phyloP scores from a whole-genome alignment of 2,113 vertebrate genomes.

The Caracal caracal region DNA sequence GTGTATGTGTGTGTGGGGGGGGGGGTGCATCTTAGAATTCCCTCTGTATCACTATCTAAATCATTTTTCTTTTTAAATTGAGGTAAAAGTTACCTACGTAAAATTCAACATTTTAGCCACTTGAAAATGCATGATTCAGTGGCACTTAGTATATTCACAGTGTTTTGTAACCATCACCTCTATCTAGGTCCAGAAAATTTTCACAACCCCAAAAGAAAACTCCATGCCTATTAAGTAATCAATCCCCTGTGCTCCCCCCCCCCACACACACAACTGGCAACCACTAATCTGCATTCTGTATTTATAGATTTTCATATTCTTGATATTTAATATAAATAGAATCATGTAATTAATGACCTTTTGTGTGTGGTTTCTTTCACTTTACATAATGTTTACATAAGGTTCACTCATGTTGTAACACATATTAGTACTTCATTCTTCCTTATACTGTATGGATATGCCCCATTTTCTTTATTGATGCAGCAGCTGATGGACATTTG shows the following conservation, averaged over 20 bases:
- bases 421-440: not conserved
- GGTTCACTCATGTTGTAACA: not conserved
- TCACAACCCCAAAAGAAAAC: not conserved
- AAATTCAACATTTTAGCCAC: not conserved
- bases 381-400: not conserved
- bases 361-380: not conserved
- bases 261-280: too few species aligned
- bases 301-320: not conserved
- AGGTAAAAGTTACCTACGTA: not conserved
- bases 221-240: not conserved
- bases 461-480: not conserved
- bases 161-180: not conserved
- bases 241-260: not conserved
- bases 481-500: not conserved
- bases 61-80: not conserved
- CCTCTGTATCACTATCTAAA: not conserved
- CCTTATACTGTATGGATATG: not conserved
- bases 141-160: not conserved
- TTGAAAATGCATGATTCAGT: not conserved
- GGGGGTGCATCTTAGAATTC: not conserved
- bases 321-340: not conserved
- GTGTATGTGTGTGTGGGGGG: not conserved
- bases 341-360: not conserved
- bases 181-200: not conserved
- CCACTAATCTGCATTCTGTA: not conserved